These are phyloP conservation scores for Bubo scandiacus DNA, from an alignment of 2,113 vertebrate species.

Conservation along the genomic window DNA sequence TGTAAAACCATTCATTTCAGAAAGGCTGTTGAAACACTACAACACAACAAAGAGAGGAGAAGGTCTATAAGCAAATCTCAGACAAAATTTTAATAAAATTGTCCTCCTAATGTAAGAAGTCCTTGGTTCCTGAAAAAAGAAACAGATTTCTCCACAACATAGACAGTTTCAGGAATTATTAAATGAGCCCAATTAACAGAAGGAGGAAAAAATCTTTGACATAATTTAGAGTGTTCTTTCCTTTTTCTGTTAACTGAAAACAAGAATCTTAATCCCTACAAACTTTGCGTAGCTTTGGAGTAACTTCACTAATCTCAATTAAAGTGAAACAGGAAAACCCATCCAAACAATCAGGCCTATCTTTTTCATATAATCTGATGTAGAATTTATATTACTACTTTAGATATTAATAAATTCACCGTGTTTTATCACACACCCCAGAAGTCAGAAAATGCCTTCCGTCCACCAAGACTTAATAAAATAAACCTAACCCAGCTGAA, in stretches of 20 bases:
- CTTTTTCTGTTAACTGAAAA: not conserved
- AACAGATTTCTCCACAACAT: not conserved
- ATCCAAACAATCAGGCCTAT: not conserved
- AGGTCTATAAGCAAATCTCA: not conserved
- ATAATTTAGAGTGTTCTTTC: not conserved
- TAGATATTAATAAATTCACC: not conserved
- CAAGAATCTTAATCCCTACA: not conserved
- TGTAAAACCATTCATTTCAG: not conserved
- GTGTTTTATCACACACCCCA: not conserved
- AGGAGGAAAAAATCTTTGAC: not conserved
- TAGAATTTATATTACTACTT: not conserved
- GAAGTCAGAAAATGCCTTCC: not conserved
- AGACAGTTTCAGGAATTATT: not conserved
- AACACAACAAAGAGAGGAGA: not conserved
- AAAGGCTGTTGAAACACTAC: not conserved
- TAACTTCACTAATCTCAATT: not conserved
- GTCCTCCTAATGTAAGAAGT: not conserved
- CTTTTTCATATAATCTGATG: not conserved
- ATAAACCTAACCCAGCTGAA: not conserved
- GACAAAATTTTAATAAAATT: not conserved
- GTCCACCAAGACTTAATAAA: not conserved
- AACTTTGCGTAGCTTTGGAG: not conserved
- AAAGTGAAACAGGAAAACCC: not conserved
- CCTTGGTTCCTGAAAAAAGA: not conserved
- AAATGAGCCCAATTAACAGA: not conserved